Conservation (phyloP, 2,888 invertebrate genomes). For the Torymus texanus region DNA sequence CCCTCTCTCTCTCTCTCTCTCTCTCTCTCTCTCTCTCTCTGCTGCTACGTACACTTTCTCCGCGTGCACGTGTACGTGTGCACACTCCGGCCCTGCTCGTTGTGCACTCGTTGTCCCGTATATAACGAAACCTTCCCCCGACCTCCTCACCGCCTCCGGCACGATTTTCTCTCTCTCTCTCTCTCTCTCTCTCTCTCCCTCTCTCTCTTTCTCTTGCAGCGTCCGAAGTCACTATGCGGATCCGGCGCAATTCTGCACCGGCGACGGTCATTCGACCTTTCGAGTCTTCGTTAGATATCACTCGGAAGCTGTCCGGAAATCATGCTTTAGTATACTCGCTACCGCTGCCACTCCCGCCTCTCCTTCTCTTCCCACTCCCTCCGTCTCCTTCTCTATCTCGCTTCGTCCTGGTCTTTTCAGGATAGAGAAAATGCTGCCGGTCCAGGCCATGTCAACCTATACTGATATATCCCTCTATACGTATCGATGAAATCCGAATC, state of each 20-base stretch:
- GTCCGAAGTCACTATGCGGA: not conserved
- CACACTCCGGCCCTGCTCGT: not conserved
- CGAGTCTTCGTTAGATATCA: conserved; percentile 50
- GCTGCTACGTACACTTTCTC: not conserved
- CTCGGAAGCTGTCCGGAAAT: conserved; percentile 28
- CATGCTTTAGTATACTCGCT: conserved; percentile 34
- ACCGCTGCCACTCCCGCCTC: not conserved
- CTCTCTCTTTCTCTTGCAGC: conserved; percentile 47
- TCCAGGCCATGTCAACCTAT: not conserved
- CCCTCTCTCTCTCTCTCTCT: conserved; percentile 4
- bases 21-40: conserved; percentile 22
- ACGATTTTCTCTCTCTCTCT: conserved; percentile 55
- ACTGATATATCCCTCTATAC: conserved; percentile 40
- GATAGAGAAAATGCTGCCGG: not conserved
- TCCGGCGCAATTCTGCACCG: conserved; percentile 38
- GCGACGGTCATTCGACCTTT: conserved; percentile 35
- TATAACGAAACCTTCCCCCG: conserved; percentile 8
- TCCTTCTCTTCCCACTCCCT: not conserved
- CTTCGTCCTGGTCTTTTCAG: not conserved
- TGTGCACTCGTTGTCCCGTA: conserved; percentile 8
- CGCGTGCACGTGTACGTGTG: not conserved
- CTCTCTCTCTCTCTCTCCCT: conserved; percentile 48
- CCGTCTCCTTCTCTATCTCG: not conserved
- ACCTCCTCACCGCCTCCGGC: not conserved
- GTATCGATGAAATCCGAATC: conserved; percentile 46